These are phyloP conservation scores for Caenorhabditis sp. DNA, from an alignment of 2,888 invertebrate species.

Conservation along the genomic window DNA sequence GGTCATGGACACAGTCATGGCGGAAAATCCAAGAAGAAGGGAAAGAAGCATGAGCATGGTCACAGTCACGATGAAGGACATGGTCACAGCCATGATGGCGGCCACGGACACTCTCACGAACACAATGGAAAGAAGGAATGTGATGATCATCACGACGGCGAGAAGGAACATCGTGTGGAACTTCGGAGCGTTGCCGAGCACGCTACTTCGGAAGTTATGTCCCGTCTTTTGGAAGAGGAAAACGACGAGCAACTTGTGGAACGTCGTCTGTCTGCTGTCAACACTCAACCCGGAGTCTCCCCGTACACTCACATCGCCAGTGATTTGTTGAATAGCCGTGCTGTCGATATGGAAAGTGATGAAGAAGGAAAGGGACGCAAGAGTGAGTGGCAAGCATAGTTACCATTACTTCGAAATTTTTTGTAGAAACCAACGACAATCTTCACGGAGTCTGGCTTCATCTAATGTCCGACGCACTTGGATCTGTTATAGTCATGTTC, in stretches of 20 bases:
- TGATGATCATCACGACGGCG: not conserved
- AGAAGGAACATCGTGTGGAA: not conserved
- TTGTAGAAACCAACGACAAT: slow-evolving; percentile 91
- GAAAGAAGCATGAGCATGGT: slow-evolving; percentile 86
- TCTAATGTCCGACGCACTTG: slow-evolving; percentile 96
- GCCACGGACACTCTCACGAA: slow-evolving; percentile 44
- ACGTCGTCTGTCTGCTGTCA: slow-evolving; percentile 33
- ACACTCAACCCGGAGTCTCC: slow-evolving; percentile 32
- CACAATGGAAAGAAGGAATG: slow-evolving; percentile 6
- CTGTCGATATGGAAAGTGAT: not conserved
- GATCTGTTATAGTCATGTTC: slow-evolving; percentile 93
- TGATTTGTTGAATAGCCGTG: slow-evolving; percentile 34
- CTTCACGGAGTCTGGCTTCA: slow-evolving; percentile 99
- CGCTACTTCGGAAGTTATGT: slow-evolving; percentile 12
- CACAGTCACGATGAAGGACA: slow-evolving; percentile 63
- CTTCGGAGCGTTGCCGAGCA: not conserved
- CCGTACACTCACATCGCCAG: slow-evolving; percentile 52
- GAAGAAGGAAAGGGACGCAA: slow-evolving; percentile 23
- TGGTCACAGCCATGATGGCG: slow-evolving; percentile 53
- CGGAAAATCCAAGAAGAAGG: slow-evolving; percentile 87
- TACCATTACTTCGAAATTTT: slow-evolving; percentile 16
- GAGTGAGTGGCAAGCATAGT: slow-evolving; percentile 18
- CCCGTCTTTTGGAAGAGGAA: slow-evolving; percentile 49
- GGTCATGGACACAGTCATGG: slow-evolving; percentile 71
- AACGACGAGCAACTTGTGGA: slow-evolving; percentile 39